Base-by-base conservation (phyloP, 2,888 invertebrate genomes). In the Papilio elwesi region DNA sequence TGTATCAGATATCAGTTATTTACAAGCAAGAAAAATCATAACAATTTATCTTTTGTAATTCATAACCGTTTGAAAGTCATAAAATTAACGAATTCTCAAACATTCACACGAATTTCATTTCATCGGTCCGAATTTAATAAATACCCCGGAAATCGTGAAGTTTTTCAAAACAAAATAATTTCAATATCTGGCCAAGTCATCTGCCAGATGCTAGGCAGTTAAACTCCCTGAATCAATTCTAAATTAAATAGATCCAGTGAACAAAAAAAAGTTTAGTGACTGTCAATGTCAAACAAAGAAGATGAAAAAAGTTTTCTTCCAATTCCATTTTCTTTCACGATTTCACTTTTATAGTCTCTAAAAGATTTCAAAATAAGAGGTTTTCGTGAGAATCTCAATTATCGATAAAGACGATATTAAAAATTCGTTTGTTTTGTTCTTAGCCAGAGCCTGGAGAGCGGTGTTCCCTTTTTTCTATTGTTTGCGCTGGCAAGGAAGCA, bases 391-490 rank as follows among this genome's bases (percentile, higher is more conserved):
- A 92, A 89, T 93, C 93, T 93, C 93, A 93, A 93, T 93, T 92
- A 93, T 93, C 93, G 92, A 93, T 93, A 91, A 92, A 92, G 91
- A 87, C 91, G 92, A 92, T 93, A 93, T 93, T 93, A 93, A 93
- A 93, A 93, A 92, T 92, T 92, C 92, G 93, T 93, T 93, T 93
- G 93, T 93, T 93, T 93, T 93, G 92, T 93, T 91, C 92, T 90
- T 90, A 85, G 89, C 86, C 85, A 85, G 87, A 88, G 90, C 90
- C 84, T 85, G 85, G 85, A 86, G 88, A 88, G 85, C 87, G 87
- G 88, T 88, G 80, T 89, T 89, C 91, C 92, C 91, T 89, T 89
- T 90, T 90, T 90, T 85, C 89, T 86, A 91, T 93, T 93, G 93
- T 93, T 93, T 93, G 91, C 89, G 81, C 83, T 85, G 85, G 88